Base-by-base conservation (phyloP, 2,888 invertebrate genomes). In the Aplocera efformata region DNA sequence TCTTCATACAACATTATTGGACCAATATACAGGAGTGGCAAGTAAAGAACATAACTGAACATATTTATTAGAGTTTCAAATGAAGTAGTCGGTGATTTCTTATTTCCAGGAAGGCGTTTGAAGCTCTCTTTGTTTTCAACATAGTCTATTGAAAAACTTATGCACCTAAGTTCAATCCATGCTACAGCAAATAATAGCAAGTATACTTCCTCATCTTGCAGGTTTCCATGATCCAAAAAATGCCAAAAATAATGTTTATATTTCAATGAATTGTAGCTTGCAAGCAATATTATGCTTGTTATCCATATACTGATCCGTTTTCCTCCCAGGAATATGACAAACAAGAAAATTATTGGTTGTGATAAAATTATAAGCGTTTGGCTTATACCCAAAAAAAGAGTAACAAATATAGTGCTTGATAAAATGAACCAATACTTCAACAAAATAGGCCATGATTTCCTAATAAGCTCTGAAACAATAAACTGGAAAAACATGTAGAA, bases 21-120 rank as follows among this genome's bases (percentile, higher is more conserved):
- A 9, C 98, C 98, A 57, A 92, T 90, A 59, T 94, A 93, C 43
- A 96, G 83, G n/a, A 93, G 88, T 10, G 98, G 98, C 35, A 96
- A 88, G 74, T 98, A 97, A 32, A 96, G 89, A 42, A 92, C 90
- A 72, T 97, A 98, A 10, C 93, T 92, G 33, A 94, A 69, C 60
- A 93, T 89, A 48, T 91, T 88, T 34, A 85, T 51, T 1, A 90
- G 53, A 41, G 49, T 56, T 41, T 65, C 50, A 20, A 48, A 47
- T 28, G 42, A 32, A 34, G 61, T 46, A 32, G 32, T 22, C 11
- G 26, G 17, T 7, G 11, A 3, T 8, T 34, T 31, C 6, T 3
- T 17, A 13, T 28, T 25, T 32, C 24, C 8, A 20, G 37, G 41
- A 37, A 38, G 36, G 43, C 42, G 47, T 43, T 40, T 27, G 35